Conservation (phyloP, 2,113 vertebrate genomes). For the Podilymbus podiceps region DNA sequence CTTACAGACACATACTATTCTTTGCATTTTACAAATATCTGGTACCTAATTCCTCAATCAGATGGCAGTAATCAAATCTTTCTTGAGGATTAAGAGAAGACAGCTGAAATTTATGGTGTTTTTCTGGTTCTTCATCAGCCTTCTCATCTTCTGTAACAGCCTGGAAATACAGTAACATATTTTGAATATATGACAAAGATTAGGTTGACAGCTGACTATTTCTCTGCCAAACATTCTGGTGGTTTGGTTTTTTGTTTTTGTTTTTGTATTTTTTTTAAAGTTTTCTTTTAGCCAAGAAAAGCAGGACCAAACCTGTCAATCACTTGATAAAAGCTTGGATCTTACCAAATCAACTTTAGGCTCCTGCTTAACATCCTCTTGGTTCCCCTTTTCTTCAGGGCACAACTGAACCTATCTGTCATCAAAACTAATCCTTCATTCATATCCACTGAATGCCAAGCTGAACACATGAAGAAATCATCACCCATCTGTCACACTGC, state of each 20-base stretch:
- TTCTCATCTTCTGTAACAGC: slow-evolving; percentile 48
- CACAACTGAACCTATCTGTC: neutral
- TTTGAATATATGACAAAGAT: neutral
- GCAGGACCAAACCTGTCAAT: slow-evolving; percentile 11
- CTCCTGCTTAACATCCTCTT: neutral
- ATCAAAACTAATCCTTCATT: neutral
- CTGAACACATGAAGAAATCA: neutral
- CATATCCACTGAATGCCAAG: neutral
- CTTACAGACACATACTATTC: neutral
- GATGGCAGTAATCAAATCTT: slow-evolving; percentile 92
- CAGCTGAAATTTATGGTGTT: slow-evolving; percentile 86
- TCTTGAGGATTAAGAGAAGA: slow-evolving; percentile 96
- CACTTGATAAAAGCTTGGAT: neutral
- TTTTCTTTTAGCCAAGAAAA: neutral
- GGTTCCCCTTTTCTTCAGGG: neutral
- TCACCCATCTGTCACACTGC: neutral
- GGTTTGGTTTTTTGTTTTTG: too few relatives aligned
- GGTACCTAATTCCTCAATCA: slow-evolving; percentile 94
- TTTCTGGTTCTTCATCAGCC: slow-evolving; percentile 58
- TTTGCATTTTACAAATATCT: slow-evolving; percentile 28
- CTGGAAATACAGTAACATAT: slow-evolving; percentile 62
- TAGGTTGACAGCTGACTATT: neutral
- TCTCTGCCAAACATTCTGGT: neutral
- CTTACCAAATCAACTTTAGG: neutral
- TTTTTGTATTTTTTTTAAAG: neutral